Evolutionary conservation across 2,113 vertebrate species (phyloP).

Genomic region (Rhagologus leucostigma): DNA sequence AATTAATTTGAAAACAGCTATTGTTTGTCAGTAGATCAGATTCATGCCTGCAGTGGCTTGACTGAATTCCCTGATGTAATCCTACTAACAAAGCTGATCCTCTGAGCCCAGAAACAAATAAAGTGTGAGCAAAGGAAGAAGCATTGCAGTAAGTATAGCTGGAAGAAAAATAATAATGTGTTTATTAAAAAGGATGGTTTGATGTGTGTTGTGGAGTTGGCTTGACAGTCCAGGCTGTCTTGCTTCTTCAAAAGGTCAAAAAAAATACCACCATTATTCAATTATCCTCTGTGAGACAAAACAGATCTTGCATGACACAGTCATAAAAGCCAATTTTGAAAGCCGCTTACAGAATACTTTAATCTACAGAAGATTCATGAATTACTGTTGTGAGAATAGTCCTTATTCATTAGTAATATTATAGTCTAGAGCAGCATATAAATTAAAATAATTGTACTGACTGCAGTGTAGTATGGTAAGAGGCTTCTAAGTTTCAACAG

Average conservation of each 20-base stretch:
- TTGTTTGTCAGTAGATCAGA: background rate
- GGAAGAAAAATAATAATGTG: background rate
- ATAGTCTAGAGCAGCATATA: background rate
- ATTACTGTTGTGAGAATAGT: background rate
- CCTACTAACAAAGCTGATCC: slow-evolving; percentile 7
- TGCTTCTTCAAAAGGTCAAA: background rate
- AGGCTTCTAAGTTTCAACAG: background rate
- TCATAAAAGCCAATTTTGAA: slow-evolving; percentile 24
- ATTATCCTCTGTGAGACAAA: background rate
- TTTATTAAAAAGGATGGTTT: slow-evolving; percentile 1
- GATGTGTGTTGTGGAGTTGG: background rate
- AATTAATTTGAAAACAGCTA: background rate
- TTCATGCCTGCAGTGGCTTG: background rate
- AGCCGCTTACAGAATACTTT: slow-evolving; percentile 7
- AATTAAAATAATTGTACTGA: slow-evolving; percentile 10
- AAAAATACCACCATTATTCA: background rate
- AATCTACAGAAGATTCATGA: background rate
- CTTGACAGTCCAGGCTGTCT: background rate
- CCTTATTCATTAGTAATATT: background rate
- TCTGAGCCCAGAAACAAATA: background rate
- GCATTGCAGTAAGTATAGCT: background rate
- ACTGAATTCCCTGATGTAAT: slow-evolving; percentile 45
- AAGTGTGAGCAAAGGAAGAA: background rate
- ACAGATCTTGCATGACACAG: background rate
- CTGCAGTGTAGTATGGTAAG: background rate